phyloP scores from a whole-genome alignment of 2,888 invertebrate species.

The Eupeodes latifasciatus region DNA sequence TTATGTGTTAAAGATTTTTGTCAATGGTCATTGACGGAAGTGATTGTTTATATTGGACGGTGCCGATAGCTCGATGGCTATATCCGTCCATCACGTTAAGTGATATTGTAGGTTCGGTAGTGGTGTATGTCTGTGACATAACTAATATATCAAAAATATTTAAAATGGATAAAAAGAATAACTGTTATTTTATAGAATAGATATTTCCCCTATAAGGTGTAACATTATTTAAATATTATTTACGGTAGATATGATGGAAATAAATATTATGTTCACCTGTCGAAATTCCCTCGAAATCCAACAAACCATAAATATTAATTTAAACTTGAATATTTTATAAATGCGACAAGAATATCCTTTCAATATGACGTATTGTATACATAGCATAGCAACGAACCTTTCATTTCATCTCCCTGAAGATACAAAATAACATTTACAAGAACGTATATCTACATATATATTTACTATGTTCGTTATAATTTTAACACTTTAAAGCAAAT shows the following conservation, averaged over 20 bases:
- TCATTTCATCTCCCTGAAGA: not conserved
- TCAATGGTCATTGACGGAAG: no score
- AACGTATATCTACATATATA: not conserved
- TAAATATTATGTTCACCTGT: slow-evolving; percentile 66
- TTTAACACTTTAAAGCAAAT: slow-evolving; percentile 27
- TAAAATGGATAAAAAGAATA: no score
- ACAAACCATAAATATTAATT: slow-evolving; percentile 65
- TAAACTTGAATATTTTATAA: slow-evolving; percentile 29
- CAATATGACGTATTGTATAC: not conserved
- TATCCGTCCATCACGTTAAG: no score
- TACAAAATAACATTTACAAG: not conserved
- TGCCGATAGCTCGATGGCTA: no score
- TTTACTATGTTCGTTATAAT: not conserved
- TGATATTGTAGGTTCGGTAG: no score
- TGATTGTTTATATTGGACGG: no score
- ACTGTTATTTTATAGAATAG: no score
- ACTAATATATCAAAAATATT: no score
- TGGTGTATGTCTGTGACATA: no score
- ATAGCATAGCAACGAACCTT: not conserved
- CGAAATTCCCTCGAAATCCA: slow-evolving; percentile 61
- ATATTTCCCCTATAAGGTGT: no score
- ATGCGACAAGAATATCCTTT: slow-evolving; percentile 40
- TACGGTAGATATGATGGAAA: slow-evolving; percentile 23
- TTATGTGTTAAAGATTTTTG: no score
- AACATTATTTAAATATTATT: not conserved